Percentiles rank a stretch among this genome's conserved stretches.
Evolutionary conservation across 2,888 invertebrate species (phyloP).

Genomic region (Rhodophaea formosa): DNA sequence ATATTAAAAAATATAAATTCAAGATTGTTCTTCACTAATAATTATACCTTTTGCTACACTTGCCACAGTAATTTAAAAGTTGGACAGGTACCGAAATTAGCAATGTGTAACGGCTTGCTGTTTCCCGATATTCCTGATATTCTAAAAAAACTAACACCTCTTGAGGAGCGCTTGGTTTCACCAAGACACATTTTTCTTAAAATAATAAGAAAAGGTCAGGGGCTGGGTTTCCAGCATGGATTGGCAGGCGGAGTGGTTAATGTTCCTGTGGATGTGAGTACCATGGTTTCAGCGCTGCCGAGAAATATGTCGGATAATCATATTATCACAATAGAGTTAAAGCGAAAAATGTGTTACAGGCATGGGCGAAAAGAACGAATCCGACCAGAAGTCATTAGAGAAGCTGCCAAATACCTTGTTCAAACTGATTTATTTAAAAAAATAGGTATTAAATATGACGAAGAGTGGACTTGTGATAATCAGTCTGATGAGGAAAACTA

Average conservation of each 20-base stretch:
- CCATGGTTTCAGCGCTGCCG: conserved; percentile 24
- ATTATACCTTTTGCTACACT: neutral
- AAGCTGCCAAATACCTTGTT: conserved; percentile 26
- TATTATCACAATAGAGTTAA: conserved; percentile 27
- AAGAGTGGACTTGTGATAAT: neutral
- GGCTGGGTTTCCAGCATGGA: conserved; percentile 30
- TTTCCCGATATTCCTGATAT: neutral
- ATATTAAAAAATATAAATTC: neutral
- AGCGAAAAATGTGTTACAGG: conserved; percentile 28
- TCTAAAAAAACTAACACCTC: conserved; percentile 21
- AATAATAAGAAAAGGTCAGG: conserved; percentile 27
- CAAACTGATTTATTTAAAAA: neutral
- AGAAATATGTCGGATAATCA: conserved; percentile 22
- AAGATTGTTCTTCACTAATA: neutral
- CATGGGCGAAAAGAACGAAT: conserved; percentile 30
- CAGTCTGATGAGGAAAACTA: neutral
- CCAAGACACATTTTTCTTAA: conserved; percentile 28
- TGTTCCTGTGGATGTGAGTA: conserved; percentile 28
- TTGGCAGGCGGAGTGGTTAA: conserved; percentile 29
- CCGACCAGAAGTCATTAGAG: conserved; percentile 24
- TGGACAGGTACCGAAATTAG: neutral
- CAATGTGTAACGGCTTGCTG: neutral
- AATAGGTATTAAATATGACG: neutral
- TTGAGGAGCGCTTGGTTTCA: conserved; percentile 28
- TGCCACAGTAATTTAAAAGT: neutral